Conservation (phyloP, 2,113 vertebrate genomes). For the Galbula dea region DNA sequence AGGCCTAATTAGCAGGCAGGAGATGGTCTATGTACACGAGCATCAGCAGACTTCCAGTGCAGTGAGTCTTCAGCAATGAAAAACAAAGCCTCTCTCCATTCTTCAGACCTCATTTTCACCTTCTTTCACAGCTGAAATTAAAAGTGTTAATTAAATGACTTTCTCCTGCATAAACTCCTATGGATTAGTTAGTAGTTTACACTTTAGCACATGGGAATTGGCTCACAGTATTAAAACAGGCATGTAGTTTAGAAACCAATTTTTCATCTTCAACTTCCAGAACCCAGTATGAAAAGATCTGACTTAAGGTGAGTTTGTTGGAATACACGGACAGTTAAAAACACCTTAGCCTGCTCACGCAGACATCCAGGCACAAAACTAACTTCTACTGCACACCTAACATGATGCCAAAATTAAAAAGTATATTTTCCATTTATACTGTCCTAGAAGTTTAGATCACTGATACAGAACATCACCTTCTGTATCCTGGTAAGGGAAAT, state of each 20-base stretch:
- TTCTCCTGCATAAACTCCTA: constrained; percentile 5
- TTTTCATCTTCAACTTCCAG: background rate
- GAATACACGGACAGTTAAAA: background rate
- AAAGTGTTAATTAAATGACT: constrained; percentile 54
- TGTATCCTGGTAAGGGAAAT: background rate
- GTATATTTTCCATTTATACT: background rate
- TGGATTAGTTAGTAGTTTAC: constrained; percentile 25
- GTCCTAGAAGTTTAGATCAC: background rate
- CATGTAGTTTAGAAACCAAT: background rate
- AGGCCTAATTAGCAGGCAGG: constrained; percentile 63
- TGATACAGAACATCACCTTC: fast-evolving
- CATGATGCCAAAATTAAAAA: background rate
- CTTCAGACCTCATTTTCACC: constrained; percentile 15
- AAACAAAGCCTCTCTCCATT: constrained; percentile 6
- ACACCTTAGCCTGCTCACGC: background rate
- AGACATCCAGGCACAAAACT: background rate
- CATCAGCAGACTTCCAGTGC: background rate
- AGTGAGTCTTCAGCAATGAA: background rate
- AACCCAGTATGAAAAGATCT: background rate
- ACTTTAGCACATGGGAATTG: background rate
- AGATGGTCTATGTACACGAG: background rate
- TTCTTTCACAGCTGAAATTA: constrained; percentile 41
- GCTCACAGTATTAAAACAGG: background rate
- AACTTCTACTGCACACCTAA: background rate
- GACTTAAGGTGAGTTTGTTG: background rate